Evolutionary conservation across 1,140 invertebrate genomes (phyloP), one percentile per base, ranked within the genome.

Genomic region (Agrilus planipennis): DNA sequence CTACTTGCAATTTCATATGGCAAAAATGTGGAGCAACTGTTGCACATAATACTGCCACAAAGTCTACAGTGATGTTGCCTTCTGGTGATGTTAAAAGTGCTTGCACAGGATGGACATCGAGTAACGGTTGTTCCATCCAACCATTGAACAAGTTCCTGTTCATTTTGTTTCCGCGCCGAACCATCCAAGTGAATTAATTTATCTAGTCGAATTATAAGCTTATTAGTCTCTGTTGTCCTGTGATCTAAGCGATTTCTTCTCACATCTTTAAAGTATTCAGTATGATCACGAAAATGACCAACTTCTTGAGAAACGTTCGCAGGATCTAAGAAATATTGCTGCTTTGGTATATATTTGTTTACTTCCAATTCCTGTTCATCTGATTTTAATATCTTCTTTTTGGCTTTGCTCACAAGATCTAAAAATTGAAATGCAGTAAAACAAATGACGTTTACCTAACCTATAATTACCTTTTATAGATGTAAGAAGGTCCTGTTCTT

Each of bases 1-100:
- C 73, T 72, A 91, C 89, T 78, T 41, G 90, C 92, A 64, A 80
- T 77, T 36, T 76, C 67, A 53, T 90, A 70, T 23, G 84, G 74
- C 43, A 98, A 66, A 65, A 94, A 95, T 45, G 80, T 66, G 11
- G 91, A 96, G 62, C 94, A 99, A 49, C 83, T 78, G 59, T 92
- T 75, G 63, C 94, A 99, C 72, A 97, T 85, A 41, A 99, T 83
- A 36, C 84, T 84, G 1, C 95, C 94, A 71, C 94, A 98, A 4
- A 98, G 68, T 47, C 94, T 69, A 58, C 94, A 99, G 64, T 99
- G 94, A 69, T 98, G 94, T 61, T 93, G 86, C 42, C 93, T 68
- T 39, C 87, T 72, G 1, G 89, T 79, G 21, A 97, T 58, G 51
- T 83, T 81, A 61, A 99, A 99, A 32, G 74, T 74, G 58, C 79